Base-by-base conservation (phyloP, 2,113 vertebrate genomes). In the Syngnathus scovelli region DNA sequence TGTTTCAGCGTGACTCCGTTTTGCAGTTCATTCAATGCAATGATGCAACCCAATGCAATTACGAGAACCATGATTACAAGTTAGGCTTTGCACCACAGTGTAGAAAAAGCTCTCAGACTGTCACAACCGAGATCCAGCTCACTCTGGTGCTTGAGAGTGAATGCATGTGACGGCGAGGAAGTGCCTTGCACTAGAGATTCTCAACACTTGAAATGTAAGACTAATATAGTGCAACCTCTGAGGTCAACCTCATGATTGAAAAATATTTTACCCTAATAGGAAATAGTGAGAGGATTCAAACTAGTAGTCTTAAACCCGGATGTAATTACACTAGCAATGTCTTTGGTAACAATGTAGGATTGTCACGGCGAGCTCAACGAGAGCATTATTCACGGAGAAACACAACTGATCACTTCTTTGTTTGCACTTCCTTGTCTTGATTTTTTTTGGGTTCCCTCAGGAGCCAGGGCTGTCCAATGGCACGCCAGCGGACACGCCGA, bases 381-480 rank as follows among this genome's bases (percentile, higher is more conserved):
- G 38, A 64, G 77, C 43, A 2, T 63, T 71, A 73, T 81, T 89
- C 76, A 87, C 49, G 5, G 43, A 36, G 10, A 67, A 36, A 62
- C 71, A 72, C 70, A 46, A 55, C 61, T 37, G 64, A 41, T 79
- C 63, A 19, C 46, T 58, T 70, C 75, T 86, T 78, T 86, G 78
- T 83, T 67, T 8, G 54, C 59, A n/a, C 33, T 11, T 33, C 23
- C 44, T 64, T 51, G 23, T 51, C n/a, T 19, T n/a, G 19, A 6
- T 36, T 5, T 23, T 48, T 72, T 69, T 68, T 1, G 8, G 76
- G 70, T 78, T 38, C 58, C 64, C 71, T 2, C 78, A 98, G 95
- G 96, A 98, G 64, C 89, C 91, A 23, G 93, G 90, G 63, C 83
- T 99, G 76, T 93, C 94, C 78, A 99, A 98, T 1, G 97, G 97